phyloP scores from a whole-genome alignment of 2,113 vertebrate genomes.

The Engystomops pustulosus region DNA sequence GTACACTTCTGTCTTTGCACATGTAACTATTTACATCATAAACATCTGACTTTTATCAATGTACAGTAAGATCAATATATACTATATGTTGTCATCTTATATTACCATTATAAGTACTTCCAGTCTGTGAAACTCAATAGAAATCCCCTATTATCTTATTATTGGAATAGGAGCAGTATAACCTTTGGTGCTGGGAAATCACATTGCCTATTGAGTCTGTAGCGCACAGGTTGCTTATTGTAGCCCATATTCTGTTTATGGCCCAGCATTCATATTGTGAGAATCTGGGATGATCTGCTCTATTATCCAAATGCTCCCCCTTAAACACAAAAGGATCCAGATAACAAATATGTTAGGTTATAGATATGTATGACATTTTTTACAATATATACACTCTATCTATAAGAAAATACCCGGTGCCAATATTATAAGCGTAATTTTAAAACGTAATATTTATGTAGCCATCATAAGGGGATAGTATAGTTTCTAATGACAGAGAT shows the following conservation, averaged over 20 bases:
- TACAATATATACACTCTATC: neutral
- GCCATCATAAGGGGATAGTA: too few relatives aligned
- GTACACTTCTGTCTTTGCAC: neutral
- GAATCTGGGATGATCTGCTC: neutral
- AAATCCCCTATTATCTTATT: neutral
- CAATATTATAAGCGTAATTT: too few relatives aligned
- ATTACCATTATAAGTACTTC: neutral
- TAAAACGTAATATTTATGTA: too few relatives aligned
- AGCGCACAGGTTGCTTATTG: neutral
- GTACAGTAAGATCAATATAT: constrained; percentile 5
- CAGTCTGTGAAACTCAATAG: neutral
- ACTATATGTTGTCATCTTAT: neutral
- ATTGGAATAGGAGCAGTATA: neutral
- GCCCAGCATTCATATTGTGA: neutral
- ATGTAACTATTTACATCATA: constrained; percentile 14
- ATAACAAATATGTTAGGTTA: neutral
- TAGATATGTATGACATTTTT: neutral
- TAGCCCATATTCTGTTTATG: neutral
- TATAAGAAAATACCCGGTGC: too few relatives aligned
- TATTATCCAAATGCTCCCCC: neutral
- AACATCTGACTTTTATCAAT: too few relatives aligned
- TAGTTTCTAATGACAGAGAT: too few relatives aligned
- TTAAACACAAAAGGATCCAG: neutral
- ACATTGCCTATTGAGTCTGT: neutral
- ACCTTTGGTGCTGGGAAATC: neutral